These are phyloP conservation scores for Nomada ferruginata DNA, from an alignment of 2,888 invertebrate species.

Conservation along the genomic window DNA sequence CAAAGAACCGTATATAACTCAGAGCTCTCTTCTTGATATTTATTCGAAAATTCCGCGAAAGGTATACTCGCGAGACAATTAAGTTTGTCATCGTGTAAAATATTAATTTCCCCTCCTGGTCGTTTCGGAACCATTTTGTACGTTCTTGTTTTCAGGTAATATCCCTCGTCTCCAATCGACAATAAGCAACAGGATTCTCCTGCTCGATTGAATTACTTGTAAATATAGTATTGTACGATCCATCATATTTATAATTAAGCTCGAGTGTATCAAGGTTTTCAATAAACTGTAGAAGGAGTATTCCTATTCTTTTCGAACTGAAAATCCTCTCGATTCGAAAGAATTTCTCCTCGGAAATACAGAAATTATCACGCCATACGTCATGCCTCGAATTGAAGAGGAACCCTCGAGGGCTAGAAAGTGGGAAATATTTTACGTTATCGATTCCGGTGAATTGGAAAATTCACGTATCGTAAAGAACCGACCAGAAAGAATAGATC, in stretches of 20 bases:
- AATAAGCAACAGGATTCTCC: constrained; percentile 57
- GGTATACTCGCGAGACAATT: constrained; percentile 38
- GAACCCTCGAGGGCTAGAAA: too few species aligned
- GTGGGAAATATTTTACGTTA: neutral
- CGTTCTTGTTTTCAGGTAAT: constrained; percentile 17
- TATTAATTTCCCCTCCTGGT: constrained; percentile 84
- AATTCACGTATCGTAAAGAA: neutral
- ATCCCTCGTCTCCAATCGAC: constrained; percentile 18
- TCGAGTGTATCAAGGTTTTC: constrained; percentile 80
- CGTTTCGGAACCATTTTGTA: constrained; percentile 65
- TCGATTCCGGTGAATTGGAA: neutral
- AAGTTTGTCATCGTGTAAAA: constrained; percentile 64
- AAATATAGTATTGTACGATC: constrained; percentile 79
- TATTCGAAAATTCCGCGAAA: constrained; percentile 54
- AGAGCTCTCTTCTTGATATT: constrained; percentile 63
- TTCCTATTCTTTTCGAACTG: neutral
- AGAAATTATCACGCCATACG: neutral
- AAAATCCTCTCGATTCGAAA: neutral
- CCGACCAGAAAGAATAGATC: neutral
- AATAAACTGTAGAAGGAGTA: constrained; percentile 77
- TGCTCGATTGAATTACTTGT: constrained; percentile 76
- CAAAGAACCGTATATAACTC: constrained; percentile 59
- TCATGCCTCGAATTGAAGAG: neutral
- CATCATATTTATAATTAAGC: constrained; percentile 76
- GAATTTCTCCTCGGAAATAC: neutral